phyloP scores from a whole-genome alignment of 2,113 vertebrate species.

The Oryzias javanicus region DNA sequence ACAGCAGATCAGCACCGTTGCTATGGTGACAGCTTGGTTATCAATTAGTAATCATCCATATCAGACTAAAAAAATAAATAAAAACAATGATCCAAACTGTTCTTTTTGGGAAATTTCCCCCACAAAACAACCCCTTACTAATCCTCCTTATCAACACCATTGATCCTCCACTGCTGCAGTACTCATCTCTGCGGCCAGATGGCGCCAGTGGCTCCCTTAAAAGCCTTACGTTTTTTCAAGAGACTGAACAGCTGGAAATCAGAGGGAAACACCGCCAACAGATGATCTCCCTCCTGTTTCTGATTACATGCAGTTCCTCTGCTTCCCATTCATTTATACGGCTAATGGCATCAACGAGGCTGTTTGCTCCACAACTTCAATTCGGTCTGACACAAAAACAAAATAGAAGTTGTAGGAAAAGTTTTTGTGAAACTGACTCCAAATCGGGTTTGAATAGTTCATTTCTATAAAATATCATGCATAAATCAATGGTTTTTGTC shows the following conservation, averaged over 20 bases:
- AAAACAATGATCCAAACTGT: background rate
- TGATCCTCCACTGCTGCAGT: constrained; percentile 43
- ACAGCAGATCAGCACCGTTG: constrained; percentile 16
- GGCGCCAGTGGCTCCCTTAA: constrained; percentile 64
- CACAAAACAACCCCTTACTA: too few relatives aligned
- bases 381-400: background rate
- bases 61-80: background rate
- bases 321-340: constrained; percentile 10
- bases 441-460: too few relatives aligned
- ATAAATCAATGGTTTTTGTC: too few relatives aligned
- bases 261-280: constrained; percentile 9
- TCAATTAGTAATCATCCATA: too few relatives aligned
- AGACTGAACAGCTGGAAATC: constrained; percentile 16
- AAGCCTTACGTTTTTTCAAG: constrained; percentile 15
- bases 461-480: too few relatives aligned
- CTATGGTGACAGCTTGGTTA: constrained; percentile 8
- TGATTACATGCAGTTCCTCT: constrained; percentile 12
- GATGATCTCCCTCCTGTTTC: constrained; percentile 3
- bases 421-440: too few relatives aligned
- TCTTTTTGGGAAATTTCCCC: background rate
- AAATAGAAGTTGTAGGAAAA: background rate
- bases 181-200: constrained; percentile 65
- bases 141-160: background rate
- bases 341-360: constrained; percentile 11
- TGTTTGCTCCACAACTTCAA: background rate